Conservation (phyloP, 2,888 invertebrate species). For the Dicyrtomina minuta region DNA sequence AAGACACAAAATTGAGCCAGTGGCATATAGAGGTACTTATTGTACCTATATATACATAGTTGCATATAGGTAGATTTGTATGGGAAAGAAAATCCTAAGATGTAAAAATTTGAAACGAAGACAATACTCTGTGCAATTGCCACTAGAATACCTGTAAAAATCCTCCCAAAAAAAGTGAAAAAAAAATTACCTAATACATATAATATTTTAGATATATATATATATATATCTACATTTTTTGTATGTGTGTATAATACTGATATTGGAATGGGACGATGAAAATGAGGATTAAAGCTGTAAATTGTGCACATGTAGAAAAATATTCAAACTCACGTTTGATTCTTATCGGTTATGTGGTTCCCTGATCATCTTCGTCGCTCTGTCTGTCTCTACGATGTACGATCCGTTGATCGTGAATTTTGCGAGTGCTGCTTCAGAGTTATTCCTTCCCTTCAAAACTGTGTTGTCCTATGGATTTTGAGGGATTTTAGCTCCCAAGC, state of each 20-base stretch:
- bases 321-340: slow-evolving; percentile 26
- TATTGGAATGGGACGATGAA: background rate
- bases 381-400: background rate
- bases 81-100: no score
- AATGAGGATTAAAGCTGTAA: slow-evolving; percentile 6
- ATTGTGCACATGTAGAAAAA: background rate
- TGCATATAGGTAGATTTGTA: no score
- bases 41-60: no score
- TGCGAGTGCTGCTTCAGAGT: no score
- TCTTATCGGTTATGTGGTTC: slow-evolving; percentile 27
- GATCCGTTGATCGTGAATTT: background rate
- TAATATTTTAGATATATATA: background rate
- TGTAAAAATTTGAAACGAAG: no score
- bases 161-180: background rate
- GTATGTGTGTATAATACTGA: background rate
- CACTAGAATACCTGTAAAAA: background rate
- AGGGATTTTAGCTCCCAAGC: no score
- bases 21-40: no score
- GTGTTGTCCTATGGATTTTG: no score
- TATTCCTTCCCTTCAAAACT: no score
- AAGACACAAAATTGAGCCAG: no score
- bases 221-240: background rate
- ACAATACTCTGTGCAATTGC: no score
- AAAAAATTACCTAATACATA: background rate
- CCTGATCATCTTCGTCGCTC: background rate